Evolutionary conservation across 2,888 invertebrate species (phyloP), one percentile per base, ranked within the genome.

Genomic region (Caenorhabditis auriculariae): DNA sequence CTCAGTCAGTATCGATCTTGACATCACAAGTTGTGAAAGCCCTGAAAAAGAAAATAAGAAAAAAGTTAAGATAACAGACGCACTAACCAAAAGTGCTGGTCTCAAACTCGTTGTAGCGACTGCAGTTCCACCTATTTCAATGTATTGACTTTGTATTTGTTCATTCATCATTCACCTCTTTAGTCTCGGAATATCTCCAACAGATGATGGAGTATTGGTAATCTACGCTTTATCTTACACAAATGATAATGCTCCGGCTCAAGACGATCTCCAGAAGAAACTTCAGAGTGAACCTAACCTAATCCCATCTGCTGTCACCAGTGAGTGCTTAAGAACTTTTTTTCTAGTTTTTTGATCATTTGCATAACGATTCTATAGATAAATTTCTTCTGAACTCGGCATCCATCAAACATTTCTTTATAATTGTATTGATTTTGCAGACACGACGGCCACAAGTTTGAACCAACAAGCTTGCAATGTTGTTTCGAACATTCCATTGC

Each of bases 161-260:
- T 39, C 6, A 19, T 38, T 15, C 7, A 38, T 29, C 28, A 46
- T n/a, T n/a, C 23, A 35, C 12, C 35, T 23, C 45, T 50, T 42
- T 24, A 57, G 57, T 12, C 43, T 59, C n/a, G 59, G 59, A 26
- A 54, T 59, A 15, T 59, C 59, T 12, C 46, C 46, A 12, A 47
- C 50, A 37, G 54, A 46, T 7, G 39, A 42, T 32, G 47, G 47
- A 43, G 54, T 45, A 0, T 53, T 54, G 39, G 59, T 59, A 1
- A 50, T 54, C 45, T 59, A 54, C 23, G 59, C 59, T 0, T 35
- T 59, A 15, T 59, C 59, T n/a, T 59, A 50, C 26, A 41, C 54
- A 3, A n/a, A 29, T 23, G 4, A 49, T 4, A 54, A 41, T 21
- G 50, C 44, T 12, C 59, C 54, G 27, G 7, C 41, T 0, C 12